Conservation (phyloP, 2,888 invertebrate species). For the Acleris laterana region DNA sequence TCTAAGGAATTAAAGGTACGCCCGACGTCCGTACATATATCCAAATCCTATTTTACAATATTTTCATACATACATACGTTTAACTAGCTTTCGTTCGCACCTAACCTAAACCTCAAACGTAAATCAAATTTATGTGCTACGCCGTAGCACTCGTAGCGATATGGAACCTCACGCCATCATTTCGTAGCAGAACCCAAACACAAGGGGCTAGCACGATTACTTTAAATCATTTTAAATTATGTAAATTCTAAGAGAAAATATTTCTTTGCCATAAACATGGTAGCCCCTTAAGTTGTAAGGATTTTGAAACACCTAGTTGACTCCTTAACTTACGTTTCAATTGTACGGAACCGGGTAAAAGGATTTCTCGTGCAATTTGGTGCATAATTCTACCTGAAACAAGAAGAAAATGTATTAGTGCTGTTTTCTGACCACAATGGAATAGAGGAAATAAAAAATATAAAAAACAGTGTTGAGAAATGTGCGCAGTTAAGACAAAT, state of each 20-base stretch:
- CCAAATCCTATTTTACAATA: too few species aligned
- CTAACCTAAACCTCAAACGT: neutral
- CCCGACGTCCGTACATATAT: too few species aligned
- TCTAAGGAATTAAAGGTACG: too few species aligned
- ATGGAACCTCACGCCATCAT: neutral
- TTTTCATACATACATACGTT: too few species aligned
- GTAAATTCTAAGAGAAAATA: too few species aligned
- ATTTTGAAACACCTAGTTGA: slow-evolving; percentile 14
- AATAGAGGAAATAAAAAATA: slow-evolving; percentile 1
- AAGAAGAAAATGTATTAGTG: slow-evolving; percentile 82
- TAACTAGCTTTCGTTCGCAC: slow-evolving; percentile 9
- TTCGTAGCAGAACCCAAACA: slow-evolving; percentile 1
- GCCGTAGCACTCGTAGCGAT: slow-evolving; percentile 6
- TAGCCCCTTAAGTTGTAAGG: neutral
- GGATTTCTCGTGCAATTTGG: slow-evolving; percentile 79
- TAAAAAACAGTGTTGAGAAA: neutral
- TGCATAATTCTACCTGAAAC: slow-evolving; percentile 85
- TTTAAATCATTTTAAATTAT: too few species aligned
- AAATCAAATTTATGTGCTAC: neutral
- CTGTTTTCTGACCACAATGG: neutral
- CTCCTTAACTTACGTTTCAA: slow-evolving; percentile 73
- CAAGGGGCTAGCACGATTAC: neutral
- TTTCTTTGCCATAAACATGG: neutral
- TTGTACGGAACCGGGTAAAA: slow-evolving; percentile 64
- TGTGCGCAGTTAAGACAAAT: neutral